phyloP scores from a whole-genome alignment of 2,797 vertebrate species.

The Catamblyrhynchus diadema region DNA sequence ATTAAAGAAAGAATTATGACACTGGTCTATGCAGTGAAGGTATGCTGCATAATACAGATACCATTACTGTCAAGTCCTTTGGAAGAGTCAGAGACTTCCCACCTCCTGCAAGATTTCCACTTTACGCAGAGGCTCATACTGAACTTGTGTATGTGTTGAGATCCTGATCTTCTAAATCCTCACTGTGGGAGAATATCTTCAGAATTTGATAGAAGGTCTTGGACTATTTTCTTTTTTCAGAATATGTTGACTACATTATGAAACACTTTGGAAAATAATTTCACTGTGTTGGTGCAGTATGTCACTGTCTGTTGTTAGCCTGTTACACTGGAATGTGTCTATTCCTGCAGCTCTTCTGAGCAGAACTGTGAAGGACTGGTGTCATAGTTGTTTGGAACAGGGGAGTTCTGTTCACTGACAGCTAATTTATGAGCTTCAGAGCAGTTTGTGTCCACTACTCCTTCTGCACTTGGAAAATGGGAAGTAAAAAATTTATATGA shows the following conservation, averaged over 20 bases:
- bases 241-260: not conserved
- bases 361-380: not conserved
- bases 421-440: not conserved
- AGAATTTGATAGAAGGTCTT: not conserved
- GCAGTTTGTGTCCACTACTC: not conserved
- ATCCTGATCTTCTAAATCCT: not conserved
- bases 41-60: not conserved
- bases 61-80: not conserved
- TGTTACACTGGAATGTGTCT: not conserved
- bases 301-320: not conserved
- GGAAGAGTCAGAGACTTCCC: not conserved
- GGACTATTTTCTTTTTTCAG: not conserved
- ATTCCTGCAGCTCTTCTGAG: not conserved
- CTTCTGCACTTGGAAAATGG: not conserved
- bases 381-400: not conserved
- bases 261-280: not conserved
- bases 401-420: not conserved
- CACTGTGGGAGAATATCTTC: not conserved
- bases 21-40: not conserved
- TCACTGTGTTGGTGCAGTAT: not conserved
- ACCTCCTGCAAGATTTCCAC: not conserved
- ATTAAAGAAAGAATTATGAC: not conserved
- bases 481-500: not conserved
- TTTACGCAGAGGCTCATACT: not conserved
- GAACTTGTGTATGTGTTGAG: not conserved